Percentiles rank a stretch among this genome's conserved stretches.
Evolutionary conservation across 2,797 vertebrate genomes (phyloP).

Genomic region (Peromyscus attwateri): DNA sequence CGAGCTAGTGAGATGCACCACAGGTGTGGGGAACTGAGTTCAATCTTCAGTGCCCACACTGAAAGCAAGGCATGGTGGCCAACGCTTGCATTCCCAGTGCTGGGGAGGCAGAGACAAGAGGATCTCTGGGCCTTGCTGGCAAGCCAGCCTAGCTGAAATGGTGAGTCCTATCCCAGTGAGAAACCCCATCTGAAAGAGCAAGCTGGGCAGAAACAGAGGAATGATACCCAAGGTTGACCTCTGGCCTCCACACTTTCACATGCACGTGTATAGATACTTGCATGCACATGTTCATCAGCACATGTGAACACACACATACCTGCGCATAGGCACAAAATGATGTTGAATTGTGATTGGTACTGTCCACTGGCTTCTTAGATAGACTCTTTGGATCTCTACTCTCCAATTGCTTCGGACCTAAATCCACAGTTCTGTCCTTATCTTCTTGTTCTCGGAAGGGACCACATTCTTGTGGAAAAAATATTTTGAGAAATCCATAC

Average conservation of each 20-base stretch:
- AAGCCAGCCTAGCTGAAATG: not conserved
- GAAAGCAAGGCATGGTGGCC: not conserved
- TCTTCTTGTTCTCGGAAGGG: constrained; percentile 37
- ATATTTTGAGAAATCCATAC: constrained; percentile 69
- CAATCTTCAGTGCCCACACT: not conserved
- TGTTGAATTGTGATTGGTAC: not conserved
- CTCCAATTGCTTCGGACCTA: not conserved
- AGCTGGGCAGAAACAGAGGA: not conserved
- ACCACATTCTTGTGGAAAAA: constrained; percentile 56
- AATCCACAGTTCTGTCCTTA: not conserved
- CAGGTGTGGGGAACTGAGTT: not conserved
- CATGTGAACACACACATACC: not conserved
- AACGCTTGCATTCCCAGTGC: not conserved
- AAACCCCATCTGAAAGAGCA: not conserved
- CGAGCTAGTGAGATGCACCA: not conserved
- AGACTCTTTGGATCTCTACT: not conserved
- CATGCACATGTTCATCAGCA: not conserved
- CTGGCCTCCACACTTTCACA: not conserved
- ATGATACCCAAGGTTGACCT: not conserved
- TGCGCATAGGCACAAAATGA: not conserved
- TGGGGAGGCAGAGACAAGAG: not conserved
- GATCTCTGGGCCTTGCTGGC: not conserved
- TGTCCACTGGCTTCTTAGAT: not conserved
- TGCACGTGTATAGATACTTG: not conserved
- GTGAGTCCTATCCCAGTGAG: not conserved